phyloP scores from a whole-genome alignment of 2,113 vertebrate genomes.

The Harpagus bidentatus region DNA sequence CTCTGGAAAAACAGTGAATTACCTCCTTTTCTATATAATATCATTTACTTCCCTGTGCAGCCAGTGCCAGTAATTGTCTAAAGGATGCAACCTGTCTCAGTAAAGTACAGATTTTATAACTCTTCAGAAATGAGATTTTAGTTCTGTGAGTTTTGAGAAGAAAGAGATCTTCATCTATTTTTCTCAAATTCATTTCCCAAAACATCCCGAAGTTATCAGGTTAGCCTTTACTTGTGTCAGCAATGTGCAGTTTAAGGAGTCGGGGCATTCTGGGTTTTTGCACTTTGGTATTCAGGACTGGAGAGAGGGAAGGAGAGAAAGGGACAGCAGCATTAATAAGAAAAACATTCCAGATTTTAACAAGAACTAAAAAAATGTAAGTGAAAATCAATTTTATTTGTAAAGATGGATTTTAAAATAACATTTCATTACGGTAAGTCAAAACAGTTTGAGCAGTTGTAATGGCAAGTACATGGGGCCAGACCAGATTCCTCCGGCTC shows the following conservation, averaged over 20 bases:
- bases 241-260: background rate
- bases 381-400: background rate
- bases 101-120: background rate
- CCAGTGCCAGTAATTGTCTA: background rate
- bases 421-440: background rate
- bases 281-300: background rate
- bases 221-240: background rate
- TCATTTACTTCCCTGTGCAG: background rate
- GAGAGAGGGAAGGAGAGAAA: background rate
- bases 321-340: background rate
- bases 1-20: background rate
- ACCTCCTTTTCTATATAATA: background rate
- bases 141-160: background rate
- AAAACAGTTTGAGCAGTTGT: background rate
- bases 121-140: background rate
- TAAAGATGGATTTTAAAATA: background rate
- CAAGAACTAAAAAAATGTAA: background rate
- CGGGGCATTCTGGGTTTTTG: background rate
- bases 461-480: background rate
- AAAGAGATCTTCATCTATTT: background rate
- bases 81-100: background rate
- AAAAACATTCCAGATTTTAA: background rate
- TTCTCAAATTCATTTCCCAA: background rate
- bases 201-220: background rate
- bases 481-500: background rate